Conservation (phyloP, 2,113 vertebrate genomes). For the Fregata magnificens region DNA sequence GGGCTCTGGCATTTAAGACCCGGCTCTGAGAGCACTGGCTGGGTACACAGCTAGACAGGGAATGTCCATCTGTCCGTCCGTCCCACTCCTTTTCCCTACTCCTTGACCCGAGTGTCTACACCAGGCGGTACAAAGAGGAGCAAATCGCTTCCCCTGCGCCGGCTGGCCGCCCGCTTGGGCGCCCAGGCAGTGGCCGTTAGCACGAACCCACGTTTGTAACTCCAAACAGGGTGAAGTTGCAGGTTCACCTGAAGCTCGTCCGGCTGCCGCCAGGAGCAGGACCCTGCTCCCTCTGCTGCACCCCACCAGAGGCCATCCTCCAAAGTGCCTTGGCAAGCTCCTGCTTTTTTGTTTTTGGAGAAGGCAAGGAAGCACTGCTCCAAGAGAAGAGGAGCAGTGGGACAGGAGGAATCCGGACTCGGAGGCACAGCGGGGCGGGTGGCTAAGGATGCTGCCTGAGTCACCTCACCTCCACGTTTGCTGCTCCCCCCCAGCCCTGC, state of each 20-base stretch:
- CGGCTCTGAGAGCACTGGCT: rapidly evolving
- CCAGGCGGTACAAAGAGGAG: neutral
- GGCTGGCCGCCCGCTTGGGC: rapidly evolving
- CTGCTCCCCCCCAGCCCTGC: neutral
- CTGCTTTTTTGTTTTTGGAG: neutral
- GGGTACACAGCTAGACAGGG: neutral
- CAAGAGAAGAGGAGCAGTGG: neutral
- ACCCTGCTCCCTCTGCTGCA: rapidly evolving
- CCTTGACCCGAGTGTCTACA: neutral
- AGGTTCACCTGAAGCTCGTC: neutral
- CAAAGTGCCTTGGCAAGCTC: neutral
- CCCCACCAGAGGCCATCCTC: neutral
- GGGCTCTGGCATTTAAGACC: neutral
- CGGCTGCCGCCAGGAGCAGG: neutral
- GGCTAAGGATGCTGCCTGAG: rapidly evolving
- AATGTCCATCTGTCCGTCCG: neutral
- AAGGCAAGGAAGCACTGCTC: neutral
- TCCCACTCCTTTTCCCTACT: neutral
- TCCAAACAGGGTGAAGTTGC: rapidly evolving
- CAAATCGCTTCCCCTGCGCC: rapidly evolving
- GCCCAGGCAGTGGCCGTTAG: rapidly evolving
- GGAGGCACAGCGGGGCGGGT: neutral
- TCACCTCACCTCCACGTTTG: neutral
- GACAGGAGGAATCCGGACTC: neutral
- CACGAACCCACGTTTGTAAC: rapidly evolving